Conservation (phyloP, 2,888 invertebrate species). For the Ecliptopera silaceata region DNA sequence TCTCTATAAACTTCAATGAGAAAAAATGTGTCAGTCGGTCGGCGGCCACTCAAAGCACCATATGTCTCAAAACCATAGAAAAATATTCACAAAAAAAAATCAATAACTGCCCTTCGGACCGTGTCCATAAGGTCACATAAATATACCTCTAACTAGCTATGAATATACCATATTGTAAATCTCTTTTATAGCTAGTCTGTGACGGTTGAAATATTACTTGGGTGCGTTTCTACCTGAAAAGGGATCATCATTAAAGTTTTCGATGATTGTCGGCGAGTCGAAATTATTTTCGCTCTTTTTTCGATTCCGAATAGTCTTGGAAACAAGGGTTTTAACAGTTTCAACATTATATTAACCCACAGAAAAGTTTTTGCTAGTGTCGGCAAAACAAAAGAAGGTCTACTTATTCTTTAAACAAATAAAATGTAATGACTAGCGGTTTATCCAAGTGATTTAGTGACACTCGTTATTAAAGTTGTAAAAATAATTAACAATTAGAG, state of each 20-base stretch:
- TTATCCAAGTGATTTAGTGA: slow-evolving; percentile 44
- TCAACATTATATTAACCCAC: slow-evolving; percentile 53
- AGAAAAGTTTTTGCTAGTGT: slow-evolving; percentile 53
- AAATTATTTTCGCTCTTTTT: slow-evolving; percentile 70
- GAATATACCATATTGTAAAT: slow-evolving; percentile 78
- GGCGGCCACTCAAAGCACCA: slow-evolving; percentile 70
- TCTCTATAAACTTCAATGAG: slow-evolving; percentile 43
- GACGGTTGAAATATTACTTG: slow-evolving; percentile 80
- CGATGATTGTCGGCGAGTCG: slow-evolving; percentile 77
- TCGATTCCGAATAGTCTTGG: slow-evolving; percentile 62
- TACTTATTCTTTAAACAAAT: slow-evolving; percentile 57
- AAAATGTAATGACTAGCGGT: slow-evolving; percentile 49
- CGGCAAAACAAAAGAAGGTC: slow-evolving; percentile 54
- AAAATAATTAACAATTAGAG: neutral
- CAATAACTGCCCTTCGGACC: slow-evolving; percentile 67
- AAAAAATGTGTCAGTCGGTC: slow-evolving; percentile 58
- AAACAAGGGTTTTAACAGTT: slow-evolving; percentile 70
- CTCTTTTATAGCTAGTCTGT: slow-evolving; percentile 75
- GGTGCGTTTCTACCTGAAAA: slow-evolving; percentile 79
- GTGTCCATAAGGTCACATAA: slow-evolving; percentile 73
- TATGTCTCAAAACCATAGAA: slow-evolving; percentile 63
- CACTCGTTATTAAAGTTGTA: slow-evolving; percentile 33
- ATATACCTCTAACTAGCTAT: slow-evolving; percentile 71
- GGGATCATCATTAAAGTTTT: slow-evolving; percentile 75
- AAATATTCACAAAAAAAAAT: slow-evolving; percentile 63